phyloP scores from a whole-genome alignment of 1,140 invertebrate genomes.

The Anastatus disparis region DNA sequence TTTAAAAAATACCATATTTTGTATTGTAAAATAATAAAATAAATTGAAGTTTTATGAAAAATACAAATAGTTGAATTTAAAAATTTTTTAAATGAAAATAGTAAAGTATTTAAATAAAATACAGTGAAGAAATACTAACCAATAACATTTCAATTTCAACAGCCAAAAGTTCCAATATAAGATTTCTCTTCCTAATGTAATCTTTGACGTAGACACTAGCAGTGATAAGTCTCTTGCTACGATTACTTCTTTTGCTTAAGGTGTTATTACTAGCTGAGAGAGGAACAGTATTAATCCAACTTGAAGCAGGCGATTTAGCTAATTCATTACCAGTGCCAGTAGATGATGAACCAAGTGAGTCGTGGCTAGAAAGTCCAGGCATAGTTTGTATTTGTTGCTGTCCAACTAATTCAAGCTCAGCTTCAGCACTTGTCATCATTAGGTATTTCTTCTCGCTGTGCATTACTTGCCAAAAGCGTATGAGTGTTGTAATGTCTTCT shows the following conservation, averaged over 20 bases:
- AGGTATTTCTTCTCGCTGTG: slow-evolving; percentile 98
- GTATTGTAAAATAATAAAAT: too few relatives aligned
- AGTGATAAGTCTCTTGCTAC: slow-evolving; percentile 75
- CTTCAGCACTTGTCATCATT: slow-evolving; percentile 81
- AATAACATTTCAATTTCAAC: slow-evolving; percentile 94
- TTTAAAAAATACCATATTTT: too few relatives aligned
- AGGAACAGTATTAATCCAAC: slow-evolving; percentile 92
- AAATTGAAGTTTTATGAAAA: neutral
- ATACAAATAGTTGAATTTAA: neutral
- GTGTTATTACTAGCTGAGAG: slow-evolving; percentile 77
- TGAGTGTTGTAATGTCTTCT: slow-evolving; percentile 90
- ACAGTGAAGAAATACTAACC: slow-evolving; percentile 47
- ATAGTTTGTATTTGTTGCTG: slow-evolving; percentile 43
- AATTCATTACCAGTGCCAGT: slow-evolving; percentile 70
- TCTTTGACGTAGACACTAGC: slow-evolving; percentile 90
- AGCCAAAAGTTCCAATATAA: slow-evolving; percentile 91
- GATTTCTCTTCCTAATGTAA: slow-evolving; percentile 93
- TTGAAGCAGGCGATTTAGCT: slow-evolving; percentile 72
- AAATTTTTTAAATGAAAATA: too few relatives aligned
- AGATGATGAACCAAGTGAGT: neutral
- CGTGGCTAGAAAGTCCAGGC: neutral
- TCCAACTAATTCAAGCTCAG: slow-evolving; percentile 68
- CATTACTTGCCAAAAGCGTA: slow-evolving; percentile 89
- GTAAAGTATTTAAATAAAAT: too few relatives aligned
- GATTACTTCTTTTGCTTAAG: slow-evolving; percentile 81